A percentile compares a stretch with the other conserved stretches of the same genome.
phyloP scores from a whole-genome alignment of 2,888 invertebrate species.

The Neoitamus cyanurus region DNA sequence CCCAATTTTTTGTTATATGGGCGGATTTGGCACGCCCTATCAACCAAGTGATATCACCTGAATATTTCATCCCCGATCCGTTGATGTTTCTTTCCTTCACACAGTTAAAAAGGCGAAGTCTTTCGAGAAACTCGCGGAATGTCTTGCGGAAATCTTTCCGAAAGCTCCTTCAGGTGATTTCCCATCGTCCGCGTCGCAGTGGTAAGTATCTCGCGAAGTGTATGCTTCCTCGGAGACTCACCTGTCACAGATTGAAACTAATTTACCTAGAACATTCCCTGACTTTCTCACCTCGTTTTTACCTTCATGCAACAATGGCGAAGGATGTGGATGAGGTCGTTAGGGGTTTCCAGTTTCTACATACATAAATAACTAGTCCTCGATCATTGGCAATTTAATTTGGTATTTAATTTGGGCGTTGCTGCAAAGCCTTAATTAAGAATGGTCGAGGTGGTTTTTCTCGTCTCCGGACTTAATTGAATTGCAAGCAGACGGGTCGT shows the following conservation, averaged over 20 bases:
- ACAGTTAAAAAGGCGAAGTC: not conserved
- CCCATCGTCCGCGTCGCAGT: not conserved
- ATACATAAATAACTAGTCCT: not conserved
- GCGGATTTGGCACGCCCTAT: not conserved
- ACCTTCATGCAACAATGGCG: not conserved
- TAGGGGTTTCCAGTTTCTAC: not conserved
- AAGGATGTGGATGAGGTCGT: not conserved
- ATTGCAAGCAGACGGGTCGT: not conserved
- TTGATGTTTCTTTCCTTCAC: not conserved
- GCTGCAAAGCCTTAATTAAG: not conserved
- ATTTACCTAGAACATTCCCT: not conserved
- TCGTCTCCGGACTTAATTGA: not conserved
- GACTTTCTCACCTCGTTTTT: not conserved
- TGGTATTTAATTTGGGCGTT: conserved; percentile 5
- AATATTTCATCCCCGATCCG: not conserved
- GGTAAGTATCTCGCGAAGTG: not conserved
- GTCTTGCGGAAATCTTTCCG: not conserved
- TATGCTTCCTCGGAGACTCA: not conserved
- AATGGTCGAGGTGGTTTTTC: not conserved
- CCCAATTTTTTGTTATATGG: not conserved
- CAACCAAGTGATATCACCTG: not conserved
- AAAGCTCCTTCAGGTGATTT: not conserved
- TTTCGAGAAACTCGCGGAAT: not conserved
- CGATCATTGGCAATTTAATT: not conserved
- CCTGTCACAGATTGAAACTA: not conserved